A percentile compares a stretch with the other conserved stretches of the same genome.
These are phyloP conservation scores for Tympanoctomys barrerae DNA, from an alignment of 2,797 vertebrate species.

Conservation along the genomic window DNA sequence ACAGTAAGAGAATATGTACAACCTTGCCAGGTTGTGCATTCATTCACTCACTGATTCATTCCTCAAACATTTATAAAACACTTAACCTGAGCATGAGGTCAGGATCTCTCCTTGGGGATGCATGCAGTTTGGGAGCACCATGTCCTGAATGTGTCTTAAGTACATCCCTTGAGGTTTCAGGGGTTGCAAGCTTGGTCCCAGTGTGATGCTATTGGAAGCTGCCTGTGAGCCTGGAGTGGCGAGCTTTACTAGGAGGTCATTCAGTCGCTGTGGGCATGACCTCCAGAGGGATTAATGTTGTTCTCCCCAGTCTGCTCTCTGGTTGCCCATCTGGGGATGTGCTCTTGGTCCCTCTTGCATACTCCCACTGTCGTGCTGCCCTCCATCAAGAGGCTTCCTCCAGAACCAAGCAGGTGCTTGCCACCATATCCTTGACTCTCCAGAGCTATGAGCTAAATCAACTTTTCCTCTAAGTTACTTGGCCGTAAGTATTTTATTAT, in stretches of 20 bases:
- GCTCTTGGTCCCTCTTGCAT: background rate
- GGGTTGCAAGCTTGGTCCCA: background rate
- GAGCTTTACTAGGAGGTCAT: background rate
- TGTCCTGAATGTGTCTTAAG: background rate
- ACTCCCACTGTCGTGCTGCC: background rate
- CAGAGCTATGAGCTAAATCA: background rate
- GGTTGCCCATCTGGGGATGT: background rate
- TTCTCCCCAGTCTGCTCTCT: background rate
- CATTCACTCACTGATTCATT: background rate
- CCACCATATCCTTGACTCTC: background rate
- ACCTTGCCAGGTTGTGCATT: background rate
- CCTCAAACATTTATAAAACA: slow-evolving; percentile 16
- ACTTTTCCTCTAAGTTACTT: background rate
- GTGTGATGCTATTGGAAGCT: background rate
- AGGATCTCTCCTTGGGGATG: background rate
- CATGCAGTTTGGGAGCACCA: background rate
- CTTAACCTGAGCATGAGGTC: background rate
- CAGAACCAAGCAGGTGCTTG: background rate
- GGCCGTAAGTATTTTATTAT: background rate
- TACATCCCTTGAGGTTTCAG: background rate
- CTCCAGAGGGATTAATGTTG: background rate
- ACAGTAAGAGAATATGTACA: slow-evolving; percentile 21
- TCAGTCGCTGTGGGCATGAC: background rate
- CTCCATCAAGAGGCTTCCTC: background rate
- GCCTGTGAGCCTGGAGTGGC: background rate